phyloP scores from a whole-genome alignment of 2,113 vertebrate species.

The Bostrychus sinensis region DNA sequence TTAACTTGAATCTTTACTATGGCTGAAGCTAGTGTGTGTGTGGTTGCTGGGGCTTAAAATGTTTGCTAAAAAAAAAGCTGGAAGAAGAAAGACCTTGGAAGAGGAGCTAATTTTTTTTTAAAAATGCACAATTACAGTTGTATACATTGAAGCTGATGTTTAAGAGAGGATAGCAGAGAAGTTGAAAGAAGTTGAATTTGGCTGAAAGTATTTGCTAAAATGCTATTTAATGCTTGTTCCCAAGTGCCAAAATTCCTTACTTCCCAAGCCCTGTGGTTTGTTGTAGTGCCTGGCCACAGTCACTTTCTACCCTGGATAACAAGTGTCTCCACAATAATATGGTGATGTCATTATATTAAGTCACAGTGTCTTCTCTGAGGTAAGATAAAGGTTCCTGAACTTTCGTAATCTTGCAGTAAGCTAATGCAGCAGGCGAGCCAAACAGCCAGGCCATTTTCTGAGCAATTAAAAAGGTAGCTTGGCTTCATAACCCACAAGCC shows the following conservation, averaged over 20 bases:
- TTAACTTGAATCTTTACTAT: too few species aligned
- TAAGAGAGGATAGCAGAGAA: too few species aligned
- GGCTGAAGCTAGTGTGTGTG: too few species aligned
- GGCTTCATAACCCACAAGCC: conserved; percentile 21
- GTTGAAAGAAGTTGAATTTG: too few species aligned
- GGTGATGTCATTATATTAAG: neutral
- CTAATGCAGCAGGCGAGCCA: conserved; percentile 1
- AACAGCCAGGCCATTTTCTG: conserved; percentile 8
- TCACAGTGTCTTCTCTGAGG: neutral
- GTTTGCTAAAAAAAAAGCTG: too few species aligned
- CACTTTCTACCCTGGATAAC: neutral
- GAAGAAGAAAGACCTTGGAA: too few species aligned
- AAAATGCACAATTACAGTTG: too few species aligned
- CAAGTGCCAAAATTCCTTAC: neutral
- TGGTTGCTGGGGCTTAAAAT: too few species aligned
- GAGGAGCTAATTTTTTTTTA: too few species aligned
- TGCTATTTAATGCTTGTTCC: too few species aligned
- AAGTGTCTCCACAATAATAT: neutral
- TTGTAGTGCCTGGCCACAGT: neutral
- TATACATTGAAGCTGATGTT: too few species aligned
- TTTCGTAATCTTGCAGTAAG: neutral
- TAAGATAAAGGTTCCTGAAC: neutral
- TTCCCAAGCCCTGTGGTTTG: neutral
- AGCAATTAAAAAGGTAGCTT: conserved; percentile 34
- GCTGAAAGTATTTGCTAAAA: too few species aligned